Base-by-base conservation (phyloP, 2,888 invertebrate species). In the Noctua pronuba region DNA sequence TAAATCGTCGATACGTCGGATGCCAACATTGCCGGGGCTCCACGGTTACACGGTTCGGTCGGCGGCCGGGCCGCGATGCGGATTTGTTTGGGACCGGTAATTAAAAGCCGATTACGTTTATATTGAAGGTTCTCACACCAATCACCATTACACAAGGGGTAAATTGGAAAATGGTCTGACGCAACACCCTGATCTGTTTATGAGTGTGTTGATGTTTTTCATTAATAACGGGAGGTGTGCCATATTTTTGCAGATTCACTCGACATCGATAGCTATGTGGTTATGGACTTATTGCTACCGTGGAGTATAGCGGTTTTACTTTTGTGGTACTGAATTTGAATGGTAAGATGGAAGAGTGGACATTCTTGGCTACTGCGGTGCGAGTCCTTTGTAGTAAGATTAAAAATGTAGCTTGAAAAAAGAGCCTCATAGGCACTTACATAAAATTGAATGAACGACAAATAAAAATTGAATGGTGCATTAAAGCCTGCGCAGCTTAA, bases 21-120 rank as follows among this genome's bases (percentile, higher is more conserved):
- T 91, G 80, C 80, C 88, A 86, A 83, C 80, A 82, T 86, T 86
- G 89, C 84, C 86, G 77, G 69, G 58, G 75, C 28, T 66, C 76
- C 62, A 72, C 64, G 77, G 72, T 35, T 46, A 41, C 55, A 70
- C 64, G 80, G 71, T 24, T 46, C 35, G 79, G 85, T 21, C 46
- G 77, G 16, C 46, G 67, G 38, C 44, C 68, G 60, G 60, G 49
- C 64, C 65, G 73, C 73, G 77, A 79, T 79, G 83, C 79, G 86
- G 88, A 91, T 92, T 91, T 88, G 84, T 91, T 90, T 87, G 87
- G 80, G 79, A 78, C 75, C 82, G 83, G 79, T 90, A 91, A 91
- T 92, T 93, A 91, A 91, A 92, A 88, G 80, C 83, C 85, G 85
- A 90, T 92, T 91, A 90, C 80, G 77, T 74, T 82, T 86, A 83